Percentiles rank a stretch among this genome's conserved stretches.
These are phyloP conservation scores for Brachyhypopomus occidentalis DNA, from an alignment of 2,113 vertebrate species.

Conservation along the genomic window DNA sequence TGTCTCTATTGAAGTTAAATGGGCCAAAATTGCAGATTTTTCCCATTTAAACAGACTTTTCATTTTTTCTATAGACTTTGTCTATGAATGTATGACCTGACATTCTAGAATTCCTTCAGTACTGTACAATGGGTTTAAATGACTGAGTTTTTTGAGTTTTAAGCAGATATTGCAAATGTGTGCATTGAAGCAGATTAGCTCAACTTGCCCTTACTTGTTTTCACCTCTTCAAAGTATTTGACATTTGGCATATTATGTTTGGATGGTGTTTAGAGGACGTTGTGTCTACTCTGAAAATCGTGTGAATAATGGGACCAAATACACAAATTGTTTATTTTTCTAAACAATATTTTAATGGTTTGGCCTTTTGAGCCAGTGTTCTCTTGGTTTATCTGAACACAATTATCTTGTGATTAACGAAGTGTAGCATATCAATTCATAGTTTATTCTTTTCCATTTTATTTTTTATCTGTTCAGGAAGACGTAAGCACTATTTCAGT, in stretches of 20 bases:
- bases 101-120: conserved; percentile 22
- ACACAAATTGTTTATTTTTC: conserved; percentile 35
- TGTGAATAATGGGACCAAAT: conserved; percentile 34
- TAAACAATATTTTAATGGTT: conserved; percentile 20
- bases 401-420: conserved; percentile 1
- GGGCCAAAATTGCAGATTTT: conserved; percentile 39
- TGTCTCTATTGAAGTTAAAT: conserved; percentile 23
- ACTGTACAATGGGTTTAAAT: conserved; percentile 33
- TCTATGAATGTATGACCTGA: conserved; percentile 42
- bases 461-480: background rate
- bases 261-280: conserved; percentile 15
- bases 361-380: conserved; percentile 22
- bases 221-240: conserved; percentile 28
- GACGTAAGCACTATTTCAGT: background rate
- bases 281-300: conserved; percentile 18
- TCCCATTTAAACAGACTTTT: background rate
- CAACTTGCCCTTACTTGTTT: conserved; percentile 31
- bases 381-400: conserved; percentile 12
- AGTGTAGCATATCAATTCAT: conserved; percentile 14
- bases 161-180: background rate
- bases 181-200: background rate
- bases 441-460: background rate
- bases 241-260: conserved; percentile 16
- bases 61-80: conserved; percentile 24
- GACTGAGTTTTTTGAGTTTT: no score